Evolutionary conservation across 2,797 vertebrate species (phyloP), one percentile per base, ranked within the genome.

Genomic region (Podarcis lilfordi): DNA sequence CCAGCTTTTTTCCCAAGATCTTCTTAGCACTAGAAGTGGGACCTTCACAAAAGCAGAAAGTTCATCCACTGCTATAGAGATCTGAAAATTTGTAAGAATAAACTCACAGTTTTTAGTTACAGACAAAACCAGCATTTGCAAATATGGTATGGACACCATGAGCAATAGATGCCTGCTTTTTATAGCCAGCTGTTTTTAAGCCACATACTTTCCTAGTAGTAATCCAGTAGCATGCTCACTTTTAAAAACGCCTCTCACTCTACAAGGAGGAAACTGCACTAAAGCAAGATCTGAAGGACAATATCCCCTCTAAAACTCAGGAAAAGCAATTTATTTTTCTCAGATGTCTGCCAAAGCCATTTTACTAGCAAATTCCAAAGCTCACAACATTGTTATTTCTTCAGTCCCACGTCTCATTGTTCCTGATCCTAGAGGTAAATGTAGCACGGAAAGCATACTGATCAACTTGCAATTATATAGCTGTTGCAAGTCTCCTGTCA

Each of bases 261-360:
- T 84, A 81, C 59, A 75, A 29, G 88, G 91, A 94, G n/a, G 83
- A 91, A 95, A 89, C 89, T 89, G 82, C 55, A n/a, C 85, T 90
- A 74, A 77, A 82, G 76, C 5, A 93, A 96, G 75, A 93, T 85
- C 45, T 90, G 88, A 95, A 94, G 71, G 90, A 76, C 71, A 88
- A 93, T 90, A 92, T 29, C 91, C 80, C 74, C 79, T 95, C 89
- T 89, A 91, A 83, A 86, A 89, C 79, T 92, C 89, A 87, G n/a
- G 90, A 91, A 90, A 90, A 81, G 61, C 83, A 92, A 94, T 93
- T 93, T 95, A 89, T 85, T 93, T 95, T 89, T 80, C 89, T 92
- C 80, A 91, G 89, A 86, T 93, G 27, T 15, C 72, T 92, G 78
- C 69, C 82, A 94, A 94, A 92, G 11, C 43, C 79, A 91, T 93